Conservation (phyloP, 2,113 vertebrate genomes). For the rabbit (Oryctolagus cuniculus) region mOryCun1.1 NC_091433.1:199523501-199524000, state of each 20-base stretch:
- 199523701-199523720: not conserved
- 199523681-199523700: too few species aligned
- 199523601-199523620: not conserved
- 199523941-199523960: too few species aligned
- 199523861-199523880: not conserved
- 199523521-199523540: not conserved
- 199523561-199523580: not conserved
- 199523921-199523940: too few species aligned
- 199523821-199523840: not conserved
- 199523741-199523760: not conserved
- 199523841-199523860: not conserved
- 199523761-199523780: not conserved
- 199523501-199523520: not conserved
- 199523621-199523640: not conserved
- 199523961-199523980: too few species aligned
- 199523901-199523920: too few species aligned
- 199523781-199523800: not conserved
- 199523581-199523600: not conserved
- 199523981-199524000: too few species aligned
- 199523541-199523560: not conserved
- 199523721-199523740: too few species aligned
- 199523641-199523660: not conserved
- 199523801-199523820: too few species aligned
- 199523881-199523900: not conserved
- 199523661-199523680: not conserved